Conservation (phyloP, 2,797 vertebrate species). For the Pelobates cultripes region DNA sequence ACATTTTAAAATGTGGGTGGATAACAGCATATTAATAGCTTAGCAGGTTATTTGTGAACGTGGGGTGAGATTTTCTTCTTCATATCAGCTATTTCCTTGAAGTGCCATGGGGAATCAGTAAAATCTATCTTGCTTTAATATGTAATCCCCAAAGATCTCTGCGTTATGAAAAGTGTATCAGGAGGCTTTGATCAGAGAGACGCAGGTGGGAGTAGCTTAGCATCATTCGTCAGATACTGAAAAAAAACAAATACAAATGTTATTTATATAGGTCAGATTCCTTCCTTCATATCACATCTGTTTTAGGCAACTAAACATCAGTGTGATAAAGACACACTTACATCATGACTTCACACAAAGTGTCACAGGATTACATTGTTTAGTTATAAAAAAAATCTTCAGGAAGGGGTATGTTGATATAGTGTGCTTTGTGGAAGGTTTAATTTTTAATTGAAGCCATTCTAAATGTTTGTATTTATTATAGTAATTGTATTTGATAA, state of each 20-base stretch:
- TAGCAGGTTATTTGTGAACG: constrained; percentile 1
- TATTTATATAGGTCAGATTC: constrained; percentile 3
- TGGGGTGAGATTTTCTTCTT: background rate
- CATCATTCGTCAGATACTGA: background rate
- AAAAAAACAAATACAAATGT: constrained; percentile 39
- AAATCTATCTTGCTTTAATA: background rate
- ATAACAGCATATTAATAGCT: constrained; percentile 15
- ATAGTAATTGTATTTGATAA: too few relatives aligned
- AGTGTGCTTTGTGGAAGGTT: too few relatives aligned
- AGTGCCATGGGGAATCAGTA: background rate
- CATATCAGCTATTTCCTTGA: background rate
- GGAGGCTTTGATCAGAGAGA: background rate
- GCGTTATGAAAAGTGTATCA: constrained; percentile 16
- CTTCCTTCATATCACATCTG: background rate
- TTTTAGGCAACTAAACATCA: background rate
- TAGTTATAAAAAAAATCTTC: background rate
- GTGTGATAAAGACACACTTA: background rate
- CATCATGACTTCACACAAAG: background rate
- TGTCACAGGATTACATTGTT: background rate
- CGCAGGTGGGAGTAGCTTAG: background rate
- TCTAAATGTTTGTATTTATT: too few relatives aligned
- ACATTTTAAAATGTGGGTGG: constrained; percentile 7
- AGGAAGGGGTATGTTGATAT: too few relatives aligned
- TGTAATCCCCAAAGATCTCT: constrained; percentile 1
- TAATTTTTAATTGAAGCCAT: too few relatives aligned